Base-by-base conservation (phyloP, 2,888 invertebrate genomes). In the Poecilus cupreus region DNA sequence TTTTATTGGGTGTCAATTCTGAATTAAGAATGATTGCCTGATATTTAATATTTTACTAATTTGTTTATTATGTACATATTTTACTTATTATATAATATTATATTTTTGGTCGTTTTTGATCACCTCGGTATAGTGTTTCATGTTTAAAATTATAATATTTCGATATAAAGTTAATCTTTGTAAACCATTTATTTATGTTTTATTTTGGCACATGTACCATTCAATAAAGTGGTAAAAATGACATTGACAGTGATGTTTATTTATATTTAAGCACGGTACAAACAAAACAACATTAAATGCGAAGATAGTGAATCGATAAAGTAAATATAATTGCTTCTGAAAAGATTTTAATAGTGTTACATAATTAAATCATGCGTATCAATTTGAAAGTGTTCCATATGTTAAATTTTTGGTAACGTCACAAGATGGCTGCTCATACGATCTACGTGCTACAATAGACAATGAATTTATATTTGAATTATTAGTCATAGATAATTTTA, bases 401-500 rank as follows among this genome's bases (percentile, higher is more conserved):
- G 37, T 68, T 68, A 68, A 60, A 68, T 68, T 68, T 68, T 37
- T 37, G 64, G 64, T 37, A 20, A 76, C 76, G 76, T 76, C 76
- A 76, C 76, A 76, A 76, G 16, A 76, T 76, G 76, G 54, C 76
- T 24, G 76, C 49, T 13, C 49, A 43, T 24, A 46, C 22, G n/a
- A 46, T 72, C 57, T 54, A 54, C 57, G 51, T 54, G 39, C 46
- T 76, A 76, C 26, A 54, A 22, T 37, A 75, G 75, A 75, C 46
- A 57, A 76, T 57, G 57, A 76, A 76, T 57, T 76, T 76, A 54
- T 76, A 76, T 76, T 54, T 51, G 57, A 51, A 76, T 13, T 76
- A 76, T 76, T 76, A 76, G 76, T 76, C 76, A 75, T 51, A 57
- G 72, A 72, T 72, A 72, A 72, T 46, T 72, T 72, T 72, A 72